Evolutionary conservation across 2,113 vertebrate species (phyloP).

Genomic region (Chascanopsetta lugubris): DNA sequence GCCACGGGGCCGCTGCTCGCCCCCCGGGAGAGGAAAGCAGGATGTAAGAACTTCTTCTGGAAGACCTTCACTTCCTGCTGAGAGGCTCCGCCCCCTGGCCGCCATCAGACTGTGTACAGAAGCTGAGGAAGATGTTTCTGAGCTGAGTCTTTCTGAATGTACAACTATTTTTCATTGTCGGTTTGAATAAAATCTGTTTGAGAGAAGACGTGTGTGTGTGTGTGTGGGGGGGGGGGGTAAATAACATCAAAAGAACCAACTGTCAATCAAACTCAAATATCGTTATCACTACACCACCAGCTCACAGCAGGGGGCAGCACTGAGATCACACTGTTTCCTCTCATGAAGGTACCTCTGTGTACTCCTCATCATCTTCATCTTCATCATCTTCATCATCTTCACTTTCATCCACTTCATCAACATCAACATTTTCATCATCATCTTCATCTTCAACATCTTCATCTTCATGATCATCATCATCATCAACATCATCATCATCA

Average conservation of each 20-base stretch:
- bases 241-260: neutral
- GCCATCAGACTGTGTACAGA: constrained; percentile 34
- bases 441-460: too few species aligned
- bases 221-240: neutral
- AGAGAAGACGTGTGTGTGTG: constrained; percentile 35
- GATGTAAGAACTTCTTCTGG: constrained; percentile 99
- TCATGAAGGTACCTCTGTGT: too few species aligned
- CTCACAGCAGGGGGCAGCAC: too few species aligned
- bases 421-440: too few species aligned
- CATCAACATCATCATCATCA: too few species aligned
- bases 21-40: constrained; percentile 95
- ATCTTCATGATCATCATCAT: too few species aligned
- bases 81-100: constrained; percentile 70
- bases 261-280: neutral
- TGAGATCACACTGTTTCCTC: too few species aligned
- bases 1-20: constrained; percentile 83
- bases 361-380: too few species aligned
- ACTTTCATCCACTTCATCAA: too few species aligned
- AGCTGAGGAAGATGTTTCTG: constrained; percentile 23
- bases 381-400: too few species aligned
- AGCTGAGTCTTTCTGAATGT: constrained; percentile 59
- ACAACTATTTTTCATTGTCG: constrained; percentile 65
- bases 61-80: constrained; percentile 99
- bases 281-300: too few species aligned
- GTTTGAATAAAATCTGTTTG: constrained; percentile 72